Conservation (phyloP, 2,888 invertebrate genomes). For the Dynastes tityus region DNA sequence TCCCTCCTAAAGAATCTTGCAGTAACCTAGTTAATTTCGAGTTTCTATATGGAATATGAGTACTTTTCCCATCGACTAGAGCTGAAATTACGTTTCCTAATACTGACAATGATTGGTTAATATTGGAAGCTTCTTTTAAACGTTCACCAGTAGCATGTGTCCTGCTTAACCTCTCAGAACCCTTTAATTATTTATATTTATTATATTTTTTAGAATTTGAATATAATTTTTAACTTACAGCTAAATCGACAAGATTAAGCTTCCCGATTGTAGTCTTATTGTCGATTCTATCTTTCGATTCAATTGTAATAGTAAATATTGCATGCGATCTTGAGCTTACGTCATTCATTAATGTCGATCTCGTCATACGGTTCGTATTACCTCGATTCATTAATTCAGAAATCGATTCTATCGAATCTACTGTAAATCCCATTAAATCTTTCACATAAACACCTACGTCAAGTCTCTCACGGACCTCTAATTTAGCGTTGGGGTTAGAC, state of each 20-base stretch:
- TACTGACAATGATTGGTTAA: constrained; percentile 97
- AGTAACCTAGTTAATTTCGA: constrained; percentile 95
- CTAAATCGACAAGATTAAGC: constrained; percentile 96
- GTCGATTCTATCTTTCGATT: constrained; percentile 91
- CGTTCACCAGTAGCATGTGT: constrained; percentile 95
- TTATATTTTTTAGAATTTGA: too few species aligned
- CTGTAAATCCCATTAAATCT: constrained; percentile 97
- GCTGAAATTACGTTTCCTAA: constrained; percentile 99
- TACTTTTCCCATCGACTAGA: constrained; percentile 96
- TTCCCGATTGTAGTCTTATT: constrained; percentile 95
- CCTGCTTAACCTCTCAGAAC: constrained; percentile 97
- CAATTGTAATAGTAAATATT: constrained; percentile 98
- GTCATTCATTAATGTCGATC: constrained; percentile 97
- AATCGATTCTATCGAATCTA: constrained; percentile 77
- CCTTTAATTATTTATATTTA: constrained; percentile 72
- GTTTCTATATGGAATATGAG: constrained; percentile 98
- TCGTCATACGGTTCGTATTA: constrained; percentile 93
- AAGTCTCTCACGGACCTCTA: constrained; percentile 95
- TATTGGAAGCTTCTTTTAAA: constrained; percentile 97
- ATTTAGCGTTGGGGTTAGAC: constrained; percentile 87
- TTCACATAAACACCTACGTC: constrained; percentile 99
- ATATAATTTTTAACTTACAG: constrained; percentile 75
- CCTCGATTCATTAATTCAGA: constrained; percentile 82
- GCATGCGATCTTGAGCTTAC: constrained; percentile 98
- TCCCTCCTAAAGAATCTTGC: constrained; percentile 97